Percentiles rank a stretch among this genome's conserved stretches.
These are phyloP conservation scores for Sympetrum striolatum DNA, from an alignment of 2,888 invertebrate species.

Conservation along the genomic window DNA sequence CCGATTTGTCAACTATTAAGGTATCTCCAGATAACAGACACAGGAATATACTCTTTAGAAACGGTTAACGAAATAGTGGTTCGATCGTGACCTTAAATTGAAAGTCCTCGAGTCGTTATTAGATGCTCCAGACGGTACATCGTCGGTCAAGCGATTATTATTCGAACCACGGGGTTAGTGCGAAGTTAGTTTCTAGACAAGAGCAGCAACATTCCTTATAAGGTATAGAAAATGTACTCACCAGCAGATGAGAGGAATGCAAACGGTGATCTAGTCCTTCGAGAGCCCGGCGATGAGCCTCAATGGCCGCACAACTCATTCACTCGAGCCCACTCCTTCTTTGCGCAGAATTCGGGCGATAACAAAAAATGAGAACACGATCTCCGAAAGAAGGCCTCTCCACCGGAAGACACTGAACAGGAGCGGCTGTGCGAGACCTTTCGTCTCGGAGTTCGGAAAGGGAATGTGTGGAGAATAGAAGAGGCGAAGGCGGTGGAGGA, in stretches of 20 bases:
- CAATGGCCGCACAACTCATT: conserved; percentile 40
- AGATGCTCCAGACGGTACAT: no score
- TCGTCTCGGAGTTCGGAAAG: conserved; percentile 52
- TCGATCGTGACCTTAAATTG: no score
- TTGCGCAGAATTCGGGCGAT: neutral
- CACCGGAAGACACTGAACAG: neutral
- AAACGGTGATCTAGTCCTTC: neutral
- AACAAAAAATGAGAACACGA: neutral
- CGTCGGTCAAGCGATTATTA: no score
- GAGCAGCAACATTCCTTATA: no score
- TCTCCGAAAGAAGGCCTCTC: neutral
- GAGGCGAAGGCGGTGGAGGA: neutral
- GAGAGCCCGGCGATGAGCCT: conserved; percentile 23
- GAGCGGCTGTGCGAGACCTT: conserved; percentile 38
- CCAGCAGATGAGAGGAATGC: conserved; percentile 19
- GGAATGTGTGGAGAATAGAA: conserved; percentile 12
- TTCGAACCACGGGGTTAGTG: no score
- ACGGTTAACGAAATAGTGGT: no score
- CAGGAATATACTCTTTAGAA: no score
- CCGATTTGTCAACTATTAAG: no score
- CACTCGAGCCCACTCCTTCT: conserved; percentile 22
- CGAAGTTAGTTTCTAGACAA: no score
- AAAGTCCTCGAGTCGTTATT: no score
- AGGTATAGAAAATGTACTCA: neutral
- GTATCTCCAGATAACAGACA: no score